Base-by-base conservation (phyloP, 2,797 vertebrate genomes). In the Lophius americanus region DNA sequence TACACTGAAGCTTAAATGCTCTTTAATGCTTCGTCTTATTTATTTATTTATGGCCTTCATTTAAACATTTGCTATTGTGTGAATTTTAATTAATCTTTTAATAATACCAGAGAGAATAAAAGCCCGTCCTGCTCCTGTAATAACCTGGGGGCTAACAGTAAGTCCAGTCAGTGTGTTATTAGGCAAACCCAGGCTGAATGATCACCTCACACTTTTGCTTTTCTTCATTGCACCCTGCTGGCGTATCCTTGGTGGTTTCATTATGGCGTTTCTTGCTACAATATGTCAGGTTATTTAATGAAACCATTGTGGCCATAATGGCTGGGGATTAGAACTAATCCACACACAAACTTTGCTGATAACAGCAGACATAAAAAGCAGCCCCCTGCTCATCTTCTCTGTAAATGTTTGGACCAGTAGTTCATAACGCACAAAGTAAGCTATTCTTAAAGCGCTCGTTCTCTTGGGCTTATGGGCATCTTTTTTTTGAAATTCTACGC, bases 291-390 rank as follows among this genome's bases (percentile, higher is more conserved):
- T 85, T 87, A 85, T 91, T 92, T 84, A 89, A 87, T 89, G 83
- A 88, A 89, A 86, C 81, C 68, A 82, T 82, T 85, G 83, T 89
- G 80, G 66, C 68, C 76, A 64, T 78, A 84, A 84, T 83, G 69
- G 66, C 56, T 68, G 69, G 75, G 85, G 87, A 91, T 91, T 86
- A 89, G 54, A 74, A 60, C 70, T 88, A 90, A 90, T 88, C 86
- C 87, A 79, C 71, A 64, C 47, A 87, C 85, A 83, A 88, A 88
- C 66, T 85, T 84, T 85, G 51, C 78, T 88, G 88, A 92, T 92
- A 88, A 91, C 73, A 75, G 68, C 51, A 81, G 57, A 85, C 80
- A 84, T 88, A 84, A 88, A 90, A 83, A 75, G 64, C 62, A 76
- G 60, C 58, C 48, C 51, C 48, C 51, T 43, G 56, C 84, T 87